Evolutionary conservation across 2,113 vertebrate species (phyloP).

Genomic region (Maccullochella peelii): DNA sequence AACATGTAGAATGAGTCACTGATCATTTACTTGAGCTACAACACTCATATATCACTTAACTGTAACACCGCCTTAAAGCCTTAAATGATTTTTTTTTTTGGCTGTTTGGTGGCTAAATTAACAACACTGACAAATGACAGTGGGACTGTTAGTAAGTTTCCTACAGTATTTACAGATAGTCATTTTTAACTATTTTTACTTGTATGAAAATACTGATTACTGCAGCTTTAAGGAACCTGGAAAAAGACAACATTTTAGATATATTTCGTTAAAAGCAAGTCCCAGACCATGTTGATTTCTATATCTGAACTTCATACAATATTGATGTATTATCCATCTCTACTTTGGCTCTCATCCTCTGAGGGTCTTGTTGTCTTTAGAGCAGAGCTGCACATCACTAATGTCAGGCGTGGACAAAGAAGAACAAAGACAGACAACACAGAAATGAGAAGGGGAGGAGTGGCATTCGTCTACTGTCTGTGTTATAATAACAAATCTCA

Average conservation of each 20-base stretch:
- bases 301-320: not conserved
- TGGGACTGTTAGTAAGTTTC: not conserved
- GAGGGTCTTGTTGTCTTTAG: constrained; percentile 14
- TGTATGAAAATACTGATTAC: not conserved
- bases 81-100: not conserved
- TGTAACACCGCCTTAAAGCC: not conserved
- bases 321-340: not conserved
- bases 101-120: not conserved
- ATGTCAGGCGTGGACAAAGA: constrained; percentile 15
- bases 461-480: constrained; percentile 59
- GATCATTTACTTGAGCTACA: not conserved
- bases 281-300: not conserved
- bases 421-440: constrained; percentile 36
- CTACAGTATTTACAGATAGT: too few relatives aligned
- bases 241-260: not conserved
- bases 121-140: not conserved
- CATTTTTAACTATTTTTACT: not conserved
- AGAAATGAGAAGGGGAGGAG: constrained; percentile 28
- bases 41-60: not conserved
- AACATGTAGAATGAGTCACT: not conserved
- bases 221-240: not conserved
- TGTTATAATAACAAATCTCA: constrained; percentile 74
- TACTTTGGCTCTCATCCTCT: not conserved
- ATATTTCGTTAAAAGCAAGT: not conserved
- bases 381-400: not conserved